phyloP scores from a whole-genome alignment of 1,140 invertebrate species.

The Drosophila simulans region DNA sequence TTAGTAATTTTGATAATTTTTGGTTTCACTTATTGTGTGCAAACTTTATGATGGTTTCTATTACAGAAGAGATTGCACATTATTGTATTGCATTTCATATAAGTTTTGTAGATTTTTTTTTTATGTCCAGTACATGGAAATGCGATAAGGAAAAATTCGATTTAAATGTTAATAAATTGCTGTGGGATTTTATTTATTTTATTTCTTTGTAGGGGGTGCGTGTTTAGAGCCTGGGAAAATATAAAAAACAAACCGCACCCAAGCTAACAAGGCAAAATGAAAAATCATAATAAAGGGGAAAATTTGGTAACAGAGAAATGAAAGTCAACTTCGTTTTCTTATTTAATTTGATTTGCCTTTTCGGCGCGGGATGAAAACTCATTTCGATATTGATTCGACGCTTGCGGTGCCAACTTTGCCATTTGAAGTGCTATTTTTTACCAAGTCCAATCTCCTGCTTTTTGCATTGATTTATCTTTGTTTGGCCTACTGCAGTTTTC shows the following conservation, averaged over 20 bases:
- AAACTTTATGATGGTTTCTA: slow-evolving; percentile 13
- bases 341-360: slow-evolving; percentile 22
- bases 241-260: slow-evolving; percentile 26
- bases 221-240: slow-evolving; percentile 13
- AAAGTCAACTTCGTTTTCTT: slow-evolving; percentile 49
- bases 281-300: slow-evolving; percentile 1
- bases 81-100: slow-evolving; percentile 32
- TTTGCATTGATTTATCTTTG: slow-evolving; percentile 73
- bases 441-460: slow-evolving; percentile 36
- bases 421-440: slow-evolving; percentile 34
- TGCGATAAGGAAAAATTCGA: slow-evolving; percentile 50
- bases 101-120: slow-evolving; percentile 38
- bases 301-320: slow-evolving; percentile 33
- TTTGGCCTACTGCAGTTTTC: slow-evolving; percentile 36
- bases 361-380: slow-evolving; percentile 28
- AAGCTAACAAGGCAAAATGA: not conserved
- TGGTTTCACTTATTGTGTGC: not conserved
- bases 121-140: slow-evolving; percentile 26
- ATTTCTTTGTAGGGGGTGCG: slow-evolving; percentile 4
- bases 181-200: slow-evolving; percentile 1
- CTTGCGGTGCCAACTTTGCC: slow-evolving; percentile 60
- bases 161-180: slow-evolving; percentile 51
- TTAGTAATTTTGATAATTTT: not conserved
- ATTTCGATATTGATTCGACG: slow-evolving; percentile 35
- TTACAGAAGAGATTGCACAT: slow-evolving; percentile 29